Conservation (phyloP, 2,113 vertebrate genomes). For the Dissostichus mawsoni region DNA sequence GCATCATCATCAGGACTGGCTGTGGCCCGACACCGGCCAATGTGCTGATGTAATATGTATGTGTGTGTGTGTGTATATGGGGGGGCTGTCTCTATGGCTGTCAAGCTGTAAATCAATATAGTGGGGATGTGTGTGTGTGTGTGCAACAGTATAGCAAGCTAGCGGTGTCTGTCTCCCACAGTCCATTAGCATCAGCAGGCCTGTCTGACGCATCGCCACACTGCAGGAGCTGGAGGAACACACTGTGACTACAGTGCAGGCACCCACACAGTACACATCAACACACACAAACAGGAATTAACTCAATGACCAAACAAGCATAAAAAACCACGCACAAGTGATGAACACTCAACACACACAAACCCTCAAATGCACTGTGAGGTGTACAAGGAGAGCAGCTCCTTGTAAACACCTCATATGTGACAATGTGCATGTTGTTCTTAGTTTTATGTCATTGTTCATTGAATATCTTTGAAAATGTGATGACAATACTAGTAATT, state of each 20-base stretch:
- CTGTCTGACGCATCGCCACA: slow-evolving; percentile 66
- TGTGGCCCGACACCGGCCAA: slow-evolving; percentile 4
- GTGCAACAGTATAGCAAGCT: slow-evolving; percentile 41
- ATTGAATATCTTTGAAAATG: background rate
- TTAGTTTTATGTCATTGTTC: background rate
- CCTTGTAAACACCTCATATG: background rate
- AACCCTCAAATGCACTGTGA: background rate
- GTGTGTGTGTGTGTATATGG: background rate
- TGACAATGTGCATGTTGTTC: background rate
- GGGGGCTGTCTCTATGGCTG: background rate
- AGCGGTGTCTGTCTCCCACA: slow-evolving; percentile 53
- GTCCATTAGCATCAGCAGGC: slow-evolving; percentile 68
- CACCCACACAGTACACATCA: slow-evolving; percentile 37
- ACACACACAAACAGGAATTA: slow-evolving; percentile 51
- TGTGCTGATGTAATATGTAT: slow-evolving; percentile 4
- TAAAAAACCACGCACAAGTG: background rate
- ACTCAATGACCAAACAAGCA: slow-evolving; percentile 17
- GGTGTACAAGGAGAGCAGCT: background rate
- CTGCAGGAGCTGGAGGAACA: slow-evolving; percentile 60
- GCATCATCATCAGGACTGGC: background rate
- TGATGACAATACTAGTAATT: background rate
- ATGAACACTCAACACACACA: slow-evolving; percentile 2
- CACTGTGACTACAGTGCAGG: slow-evolving; percentile 57
- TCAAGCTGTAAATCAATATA: slow-evolving; percentile 24
- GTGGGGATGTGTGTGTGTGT: slow-evolving; percentile 27